Base-by-base conservation (phyloP, 2,797 vertebrate species). In the Myripristis jacobus region DNA sequence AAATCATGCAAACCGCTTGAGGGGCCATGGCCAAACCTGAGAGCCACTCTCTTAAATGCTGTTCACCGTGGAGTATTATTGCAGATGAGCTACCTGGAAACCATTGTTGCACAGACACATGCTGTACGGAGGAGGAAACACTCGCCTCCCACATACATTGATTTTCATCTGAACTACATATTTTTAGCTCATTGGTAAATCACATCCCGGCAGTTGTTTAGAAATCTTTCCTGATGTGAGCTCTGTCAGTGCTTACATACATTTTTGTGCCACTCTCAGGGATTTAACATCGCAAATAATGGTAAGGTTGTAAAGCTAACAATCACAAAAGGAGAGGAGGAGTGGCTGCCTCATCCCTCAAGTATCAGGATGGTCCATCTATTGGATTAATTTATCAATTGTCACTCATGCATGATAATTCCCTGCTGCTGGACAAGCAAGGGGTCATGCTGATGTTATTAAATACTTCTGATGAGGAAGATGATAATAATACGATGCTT, bases 371-470 rank as follows among this genome's bases (percentile, higher is more conserved):
- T 15, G 63, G 48, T 46, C 83, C 22, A 65, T 74, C 56, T 51
- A 24, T 65, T 60, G 18, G 15, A 64, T 77, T 52, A 24, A 53
- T 61, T 82, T 70, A 55, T 62, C 62, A 82, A 66, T 80, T 70
- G 76, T 53, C 75, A 83, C 65, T 87, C 70, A 77, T 69, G 64
- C 72, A n/a, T 10, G 63, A 67, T 67, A 62, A 65, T 72, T 71
- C 41, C 61, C 73, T 4, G 60, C 66, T 62, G 79, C 58, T 52
- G 52, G 27, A 73, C 71, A 81, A 72, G 63, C 66, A 73, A 82
- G 66, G 43, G 57, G 60, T 54, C 66, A 56, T 43, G 59, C 50
- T 6, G 13, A 62, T 48, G 74, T 70, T 74, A 65, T 73, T 62
- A n/a, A 66, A 65, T 19, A 19, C 34, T 54, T 72, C 43, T 70